phyloP scores from a whole-genome alignment of 2,113 vertebrate species.

The Plotosus lineatus region DNA sequence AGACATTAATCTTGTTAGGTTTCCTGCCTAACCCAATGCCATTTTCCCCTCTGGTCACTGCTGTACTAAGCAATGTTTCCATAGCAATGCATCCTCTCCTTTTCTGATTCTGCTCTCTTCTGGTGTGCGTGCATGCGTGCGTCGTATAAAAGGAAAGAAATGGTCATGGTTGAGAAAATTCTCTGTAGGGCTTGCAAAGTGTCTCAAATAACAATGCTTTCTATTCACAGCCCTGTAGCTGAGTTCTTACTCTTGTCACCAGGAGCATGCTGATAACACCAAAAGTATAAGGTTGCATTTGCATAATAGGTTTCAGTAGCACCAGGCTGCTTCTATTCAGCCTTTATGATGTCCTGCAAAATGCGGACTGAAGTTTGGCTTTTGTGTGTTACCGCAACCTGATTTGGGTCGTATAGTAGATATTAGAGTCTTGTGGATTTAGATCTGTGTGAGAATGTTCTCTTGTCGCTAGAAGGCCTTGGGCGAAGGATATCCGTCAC shows the following conservation, averaged over 20 bases:
- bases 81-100: constrained; percentile 50
- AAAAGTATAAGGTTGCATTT: constrained; percentile 38
- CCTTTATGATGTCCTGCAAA: constrained; percentile 10
- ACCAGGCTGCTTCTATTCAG: constrained; percentile 11
- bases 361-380: constrained; percentile 13
- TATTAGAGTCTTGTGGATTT: neutral
- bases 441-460: neutral
- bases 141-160: constrained; percentile 40
- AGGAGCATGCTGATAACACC: constrained; percentile 35
- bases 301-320: constrained; percentile 25
- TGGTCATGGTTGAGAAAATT: constrained; percentile 28
- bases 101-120: constrained; percentile 21
- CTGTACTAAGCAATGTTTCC: constrained; percentile 57
- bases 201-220: constrained; percentile 38
- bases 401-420: neutral
- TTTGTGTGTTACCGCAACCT: neutral
- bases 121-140: constrained; percentile 40
- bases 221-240: constrained; percentile 25
- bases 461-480: neutral
- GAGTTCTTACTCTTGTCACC: constrained; percentile 40
- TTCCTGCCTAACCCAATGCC: constrained; percentile 46
- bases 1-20: constrained; percentile 49
- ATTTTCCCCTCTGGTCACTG: constrained; percentile 38
- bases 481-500: neutral
- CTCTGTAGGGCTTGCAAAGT: constrained; percentile 37